These are phyloP conservation scores for Rhinichthys osculus DNA, from an alignment of 2,797 vertebrate genomes.

Conservation along the genomic window DNA sequence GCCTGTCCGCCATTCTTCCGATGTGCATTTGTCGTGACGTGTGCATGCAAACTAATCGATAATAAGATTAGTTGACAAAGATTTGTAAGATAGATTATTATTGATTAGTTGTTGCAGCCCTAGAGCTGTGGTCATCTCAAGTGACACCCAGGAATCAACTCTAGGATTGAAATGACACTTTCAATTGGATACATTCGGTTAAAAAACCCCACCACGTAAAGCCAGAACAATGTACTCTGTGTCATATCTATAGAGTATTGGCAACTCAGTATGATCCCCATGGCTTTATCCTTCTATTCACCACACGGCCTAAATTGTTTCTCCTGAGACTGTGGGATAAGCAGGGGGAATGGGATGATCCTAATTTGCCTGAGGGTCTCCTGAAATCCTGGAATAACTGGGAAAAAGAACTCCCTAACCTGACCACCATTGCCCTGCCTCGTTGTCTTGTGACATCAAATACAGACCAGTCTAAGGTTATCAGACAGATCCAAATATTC, in stretches of 20 bases:
- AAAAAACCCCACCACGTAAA: neutral
- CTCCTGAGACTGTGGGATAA: slow-evolving; percentile 4
- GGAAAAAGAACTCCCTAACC: neutral
- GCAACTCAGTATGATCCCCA: slow-evolving; percentile 12
- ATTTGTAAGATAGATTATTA: too few relatives aligned
- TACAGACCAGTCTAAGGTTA: neutral
- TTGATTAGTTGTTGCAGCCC: too few relatives aligned
- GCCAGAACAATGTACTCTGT: neutral
- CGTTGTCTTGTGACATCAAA: neutral
- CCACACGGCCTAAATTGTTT: neutral
- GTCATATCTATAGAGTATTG: neutral
- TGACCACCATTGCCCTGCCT: neutral
- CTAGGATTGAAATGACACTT: neutral
- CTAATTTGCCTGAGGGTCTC: neutral
- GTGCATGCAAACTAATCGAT: too few relatives aligned
- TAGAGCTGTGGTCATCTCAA: neutral
- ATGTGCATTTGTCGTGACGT: too few relatives aligned
- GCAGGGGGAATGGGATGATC: neutral
- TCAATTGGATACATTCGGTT: neutral
- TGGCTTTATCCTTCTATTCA: neutral
- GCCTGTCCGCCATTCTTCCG: too few relatives aligned
- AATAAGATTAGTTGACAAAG: too few relatives aligned
- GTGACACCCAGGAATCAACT: neutral
- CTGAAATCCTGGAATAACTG: neutral
- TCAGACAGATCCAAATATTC: neutral